Conservation (phyloP, 30 jellyfish, hydroid and myxozoan genomes). For the Nemopilema nomurai region DNA sequence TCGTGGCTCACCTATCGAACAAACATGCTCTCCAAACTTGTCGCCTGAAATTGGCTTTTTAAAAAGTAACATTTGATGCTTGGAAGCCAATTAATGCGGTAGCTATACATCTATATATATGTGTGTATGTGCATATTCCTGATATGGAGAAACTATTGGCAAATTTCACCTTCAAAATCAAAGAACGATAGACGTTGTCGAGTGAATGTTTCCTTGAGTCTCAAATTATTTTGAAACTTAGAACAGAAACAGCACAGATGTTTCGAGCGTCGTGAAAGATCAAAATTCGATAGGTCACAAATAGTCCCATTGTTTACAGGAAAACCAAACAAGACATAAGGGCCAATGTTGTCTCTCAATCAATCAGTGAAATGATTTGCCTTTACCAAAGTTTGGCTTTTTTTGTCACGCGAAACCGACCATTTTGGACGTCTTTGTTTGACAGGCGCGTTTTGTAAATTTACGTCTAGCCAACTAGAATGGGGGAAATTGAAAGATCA, state of each 20-base stretch:
- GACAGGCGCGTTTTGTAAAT: too few species aligned
- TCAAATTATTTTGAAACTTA: neutral
- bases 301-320: neutral
- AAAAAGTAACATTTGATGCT: neutral
- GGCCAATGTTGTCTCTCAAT: neutral
- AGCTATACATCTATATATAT: too few species aligned
- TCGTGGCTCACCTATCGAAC: neutral
- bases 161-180: too few species aligned
- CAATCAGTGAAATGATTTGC: neutral
- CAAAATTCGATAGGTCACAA: neutral
- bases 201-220: neutral
- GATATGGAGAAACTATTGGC: too few species aligned
- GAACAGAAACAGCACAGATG: neutral
- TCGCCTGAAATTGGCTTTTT: neutral
- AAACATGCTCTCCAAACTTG: neutral
- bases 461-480: too few species aligned
- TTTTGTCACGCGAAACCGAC: too few species aligned
- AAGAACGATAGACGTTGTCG: neutral
- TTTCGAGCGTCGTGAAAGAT: neutral
- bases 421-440: too few species aligned
- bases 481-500: too few species aligned
- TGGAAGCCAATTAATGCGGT: neutral
- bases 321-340: neutral
- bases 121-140: too few species aligned
- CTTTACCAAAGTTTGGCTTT: too few species aligned